A percentile compares a stretch with the other conserved stretches of the same genome.
phyloP scores from a whole-genome alignment of 2,113 vertebrate genomes.

The Melanerpes formicivorus region DNA sequence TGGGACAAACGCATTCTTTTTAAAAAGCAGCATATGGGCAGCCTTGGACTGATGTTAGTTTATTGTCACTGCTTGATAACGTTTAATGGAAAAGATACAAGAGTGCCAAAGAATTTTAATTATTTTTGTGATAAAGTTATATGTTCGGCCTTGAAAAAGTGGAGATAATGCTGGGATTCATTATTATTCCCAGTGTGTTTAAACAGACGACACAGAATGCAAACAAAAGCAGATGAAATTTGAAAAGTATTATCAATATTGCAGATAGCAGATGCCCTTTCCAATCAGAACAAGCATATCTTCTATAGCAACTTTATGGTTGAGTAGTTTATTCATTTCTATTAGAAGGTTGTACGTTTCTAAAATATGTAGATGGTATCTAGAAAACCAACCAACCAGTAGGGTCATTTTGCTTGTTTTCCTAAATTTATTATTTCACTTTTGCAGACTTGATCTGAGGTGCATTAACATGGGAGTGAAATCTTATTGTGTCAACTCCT shows the following conservation, averaged over 20 bases:
- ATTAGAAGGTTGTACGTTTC: conserved; percentile 97
- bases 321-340: conserved; percentile 99
- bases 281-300: conserved; percentile 99
- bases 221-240: conserved; percentile 99
- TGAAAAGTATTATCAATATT: conserved; percentile 99
- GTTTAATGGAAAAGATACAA: conserved; percentile 99
- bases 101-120: conserved; percentile 99
- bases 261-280: conserved; percentile 99
- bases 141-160: conserved; percentile 99
- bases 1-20: conserved; percentile 83
- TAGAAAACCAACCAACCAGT: conserved; percentile 84
- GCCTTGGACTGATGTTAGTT: conserved; percentile 91
- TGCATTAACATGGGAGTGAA: conserved; percentile 76
- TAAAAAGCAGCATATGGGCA: conserved; percentile 88
- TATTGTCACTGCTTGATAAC: conserved; percentile 97
- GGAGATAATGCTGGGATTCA: conserved; percentile 99
- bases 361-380: conserved; percentile 90
- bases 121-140: conserved; percentile 99
- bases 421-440: conserved; percentile 86
- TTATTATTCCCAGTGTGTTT: conserved; percentile 99
- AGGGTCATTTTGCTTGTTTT: conserved; percentile 87
- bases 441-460: conserved; percentile 77
- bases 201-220: conserved; percentile 99
- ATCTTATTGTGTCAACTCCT: conserved; percentile 78
- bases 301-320: conserved; percentile 98